phyloP scores from a whole-genome alignment of 2,113 vertebrate species.

The Ophiodon elongatus region DNA sequence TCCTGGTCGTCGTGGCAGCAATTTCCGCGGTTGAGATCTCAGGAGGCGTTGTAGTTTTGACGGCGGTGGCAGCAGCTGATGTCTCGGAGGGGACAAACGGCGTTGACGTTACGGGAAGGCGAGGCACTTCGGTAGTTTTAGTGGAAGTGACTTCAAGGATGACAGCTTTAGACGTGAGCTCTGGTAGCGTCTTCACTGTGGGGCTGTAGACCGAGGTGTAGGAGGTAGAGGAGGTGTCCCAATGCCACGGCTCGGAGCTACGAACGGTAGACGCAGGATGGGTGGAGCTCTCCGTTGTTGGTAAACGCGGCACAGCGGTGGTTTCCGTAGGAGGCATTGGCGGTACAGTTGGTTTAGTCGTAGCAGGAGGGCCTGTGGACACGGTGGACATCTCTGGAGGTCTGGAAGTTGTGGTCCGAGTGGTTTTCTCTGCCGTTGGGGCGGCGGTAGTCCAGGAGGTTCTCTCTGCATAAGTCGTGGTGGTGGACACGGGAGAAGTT shows the following conservation, averaged over 20 bases:
- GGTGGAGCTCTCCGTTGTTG: constrained; percentile 34
- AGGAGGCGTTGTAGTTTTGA: constrained; percentile 40
- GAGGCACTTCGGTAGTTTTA: constrained; percentile 50
- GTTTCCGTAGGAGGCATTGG: constrained; percentile 49
- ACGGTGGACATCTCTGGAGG: constrained; percentile 52
- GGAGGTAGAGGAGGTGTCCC: constrained; percentile 53
- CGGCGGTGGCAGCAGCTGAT: constrained; percentile 27
- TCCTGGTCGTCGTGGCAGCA: constrained; percentile 45
- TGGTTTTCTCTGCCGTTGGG: constrained; percentile 55
- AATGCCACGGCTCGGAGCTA: constrained; percentile 57
- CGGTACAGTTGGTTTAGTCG: constrained; percentile 39
- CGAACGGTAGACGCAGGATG: constrained; percentile 32
- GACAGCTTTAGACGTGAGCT: constrained; percentile 44
- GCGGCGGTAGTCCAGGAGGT: constrained; percentile 60
- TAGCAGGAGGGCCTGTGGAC: constrained; percentile 42
- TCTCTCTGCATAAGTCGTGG: constrained; percentile 53
- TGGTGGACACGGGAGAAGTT: constrained; percentile 36
- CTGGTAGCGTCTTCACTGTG: constrained; percentile 55
- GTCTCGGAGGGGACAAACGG: constrained; percentile 25
- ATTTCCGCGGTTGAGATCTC: constrained; percentile 35
- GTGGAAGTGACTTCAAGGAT: constrained; percentile 37
- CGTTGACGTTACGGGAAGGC: constrained; percentile 26
- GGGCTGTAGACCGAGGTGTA: constrained; percentile 50
- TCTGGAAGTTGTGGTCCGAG: constrained; percentile 49
- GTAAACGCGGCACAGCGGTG: constrained; percentile 47